phyloP scores from a whole-genome alignment of 2,797 vertebrate genomes.

The Sylvilagus floridanus region DNA sequence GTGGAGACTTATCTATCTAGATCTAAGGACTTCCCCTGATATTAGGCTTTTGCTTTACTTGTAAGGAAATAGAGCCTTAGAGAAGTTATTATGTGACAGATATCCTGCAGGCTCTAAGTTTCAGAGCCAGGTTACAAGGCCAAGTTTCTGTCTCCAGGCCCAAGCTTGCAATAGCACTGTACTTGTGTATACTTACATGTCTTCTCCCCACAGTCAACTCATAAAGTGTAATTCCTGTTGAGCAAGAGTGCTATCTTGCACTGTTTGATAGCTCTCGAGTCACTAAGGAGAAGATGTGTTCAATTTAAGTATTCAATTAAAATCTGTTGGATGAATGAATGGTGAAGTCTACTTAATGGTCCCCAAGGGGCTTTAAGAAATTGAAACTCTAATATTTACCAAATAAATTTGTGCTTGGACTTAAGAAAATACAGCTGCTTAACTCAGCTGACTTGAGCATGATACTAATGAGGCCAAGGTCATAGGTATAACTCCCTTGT shows the following conservation, averaged over 20 bases:
- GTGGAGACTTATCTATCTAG: background rate
- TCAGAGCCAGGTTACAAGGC: background rate
- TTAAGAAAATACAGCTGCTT: conserved; percentile 73
- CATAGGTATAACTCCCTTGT: conserved; percentile 58
- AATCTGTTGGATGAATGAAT: conserved; percentile 48
- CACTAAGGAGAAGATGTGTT: background rate
- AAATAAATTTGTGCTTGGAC: conserved; percentile 64
- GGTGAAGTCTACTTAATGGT: conserved; percentile 30
- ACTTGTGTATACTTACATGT: background rate
- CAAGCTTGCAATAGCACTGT: background rate
- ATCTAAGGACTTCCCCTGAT: background rate
- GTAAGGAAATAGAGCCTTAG: background rate
- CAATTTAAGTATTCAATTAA: conserved; percentile 28
- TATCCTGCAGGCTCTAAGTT: background rate
- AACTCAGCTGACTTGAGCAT: conserved; percentile 31
- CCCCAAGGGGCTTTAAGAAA: background rate
- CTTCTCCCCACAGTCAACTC: background rate
- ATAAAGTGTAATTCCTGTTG: background rate
- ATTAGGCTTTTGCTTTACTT: background rate
- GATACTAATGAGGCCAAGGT: conserved; percentile 68
- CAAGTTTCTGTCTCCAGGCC: background rate
- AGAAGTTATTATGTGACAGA: background rate
- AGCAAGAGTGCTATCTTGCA: background rate
- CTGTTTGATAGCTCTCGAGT: conserved; percentile 12
- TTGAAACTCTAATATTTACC: conserved; percentile 55